Base-by-base conservation (phyloP, 2,113 vertebrate genomes). In the Cygnus buccinator region DNA sequence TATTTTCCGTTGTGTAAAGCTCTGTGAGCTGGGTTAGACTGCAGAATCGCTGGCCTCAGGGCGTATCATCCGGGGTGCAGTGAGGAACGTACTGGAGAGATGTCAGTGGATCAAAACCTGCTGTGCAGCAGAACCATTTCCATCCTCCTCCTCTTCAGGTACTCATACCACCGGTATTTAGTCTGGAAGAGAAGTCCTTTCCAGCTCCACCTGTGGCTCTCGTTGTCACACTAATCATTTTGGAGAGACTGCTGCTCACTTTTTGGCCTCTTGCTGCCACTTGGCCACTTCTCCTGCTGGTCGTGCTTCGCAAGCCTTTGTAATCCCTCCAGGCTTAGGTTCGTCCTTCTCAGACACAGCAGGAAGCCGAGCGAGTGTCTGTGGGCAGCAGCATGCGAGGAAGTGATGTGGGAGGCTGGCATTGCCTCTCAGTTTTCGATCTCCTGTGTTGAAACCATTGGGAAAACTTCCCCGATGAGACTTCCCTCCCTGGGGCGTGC, bases 291-390 rank as follows among this genome's bases (percentile, higher is more conserved):
- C 26, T 63, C 15, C 70, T 23, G 39, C 76, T 70, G 5, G 18
- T 70, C 31, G 9, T 12, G 48, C 62, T 63, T 71, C 2, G 3
- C 48, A 16, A 43, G 6, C 43, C 77, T 52, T 63, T 6, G 0
- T 71, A 71, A 76, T 82, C 41, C 71, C 43, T 13, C 22, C 48
- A 39, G 71, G 71, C 63, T 76, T 28, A 25, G 15, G 22, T 50
- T 65, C 33, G 6, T 58, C 57, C 35, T 26, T 2, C 39, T 81
- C 39, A 5, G 11, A 21, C 1, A 2, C 17, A 68, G 59, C 39
- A 1, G 2, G 74, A 41, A 41, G 2, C 46, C 9, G 0, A 0
- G 13, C 33, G 20, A 59, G 43, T 52, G 55, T 61, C 44, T 73
- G 67, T 15, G 37, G 81, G 43, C 74, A 73, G 54, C 20, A 22